Conservation (phyloP, 2,113 vertebrate genomes). For the Bagarius yarrelli region DNA sequence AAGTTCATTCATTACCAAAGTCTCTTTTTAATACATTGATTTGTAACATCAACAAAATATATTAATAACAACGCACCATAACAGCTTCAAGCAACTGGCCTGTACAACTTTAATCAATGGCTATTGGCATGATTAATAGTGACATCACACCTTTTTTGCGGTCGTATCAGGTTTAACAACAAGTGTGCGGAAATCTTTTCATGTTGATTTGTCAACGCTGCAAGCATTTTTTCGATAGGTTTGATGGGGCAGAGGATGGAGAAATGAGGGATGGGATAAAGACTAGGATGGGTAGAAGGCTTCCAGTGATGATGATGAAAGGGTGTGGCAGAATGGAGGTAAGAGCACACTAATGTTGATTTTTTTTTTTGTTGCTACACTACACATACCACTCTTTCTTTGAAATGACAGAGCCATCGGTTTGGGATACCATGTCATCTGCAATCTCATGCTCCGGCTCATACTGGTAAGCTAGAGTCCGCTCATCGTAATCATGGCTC, state of each 20-base stretch:
- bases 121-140: conserved; percentile 49
- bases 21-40: conserved; percentile 69
- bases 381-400: conserved; percentile 99
- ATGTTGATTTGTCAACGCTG: conserved; percentile 53
- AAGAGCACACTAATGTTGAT: conserved; percentile 53
- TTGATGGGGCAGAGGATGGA: conserved; percentile 50
- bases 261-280: conserved; percentile 41
- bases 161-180: conserved; percentile 57
- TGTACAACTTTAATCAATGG: conserved; percentile 55
- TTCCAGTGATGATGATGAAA: conserved; percentile 46
- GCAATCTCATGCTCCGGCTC: conserved; percentile 90
- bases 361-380: conserved; percentile 51
- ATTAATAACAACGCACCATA: conserved; percentile 67
- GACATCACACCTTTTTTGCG: conserved; percentile 55
- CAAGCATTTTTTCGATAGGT: conserved; percentile 63
- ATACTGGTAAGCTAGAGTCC: conserved; percentile 96
- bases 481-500: conserved; percentile 83
- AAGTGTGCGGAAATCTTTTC: conserved; percentile 55
- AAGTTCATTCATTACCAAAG: conserved; percentile 66
- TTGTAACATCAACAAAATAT: conserved; percentile 64
- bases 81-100: conserved; percentile 62
- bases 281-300: conserved; percentile 33
- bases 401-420: conserved; percentile 98
- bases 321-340: conserved; percentile 57
- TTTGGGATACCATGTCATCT: conserved; percentile 98